Base-by-base conservation (phyloP, 2,888 invertebrate genomes). In the Alloplasta piceator region DNA sequence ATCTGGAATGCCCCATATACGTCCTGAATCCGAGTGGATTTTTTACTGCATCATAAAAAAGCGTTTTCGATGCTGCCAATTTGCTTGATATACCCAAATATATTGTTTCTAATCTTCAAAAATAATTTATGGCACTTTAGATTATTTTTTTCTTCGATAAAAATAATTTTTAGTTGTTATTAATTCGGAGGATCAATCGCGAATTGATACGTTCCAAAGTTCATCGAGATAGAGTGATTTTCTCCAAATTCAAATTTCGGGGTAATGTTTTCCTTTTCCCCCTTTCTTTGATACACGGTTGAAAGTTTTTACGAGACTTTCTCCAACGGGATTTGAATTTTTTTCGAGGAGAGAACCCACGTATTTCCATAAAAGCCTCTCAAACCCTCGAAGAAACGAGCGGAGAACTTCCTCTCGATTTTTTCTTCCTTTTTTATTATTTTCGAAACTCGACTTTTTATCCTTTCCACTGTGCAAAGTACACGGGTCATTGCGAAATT, bases 401-500 rank as follows among this genome's bases (percentile, higher is more conserved):
- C 12, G 9, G 10, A n/a, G 4, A 26, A n/a, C 16, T 70, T 58
- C 12, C 26, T 56, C 48, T 16, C 5, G 43, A 16, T 9, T 6
- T 36, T 43, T 46, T 76, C 12, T n/a, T 12, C 60, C 10, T 39
- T 12, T 61, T 4, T 36, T 14, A 39, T 38, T 39, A 26, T 9
- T 12, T 48, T 9, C 43, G 5, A 9, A n/a, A 16, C 26, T 26
- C 26, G 60, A 14, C 36, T 16, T 66, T 50, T 66, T 14, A 12
- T 60, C 50, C 66, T 52, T 52, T 43, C 46, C 43, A 38, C 12
- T 41, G 46, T 16, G 7, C 72, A 52, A 48, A 2, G 67, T 68
- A 72, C 71, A 76, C 61, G 43, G 61, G 61, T 48, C 56, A 50
- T 76, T 72, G 61, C 38, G 12, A 72, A 76, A 80, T 55, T 80